Base-by-base conservation (phyloP, 2,797 vertebrate genomes). In the Morelia viridis region DNA sequence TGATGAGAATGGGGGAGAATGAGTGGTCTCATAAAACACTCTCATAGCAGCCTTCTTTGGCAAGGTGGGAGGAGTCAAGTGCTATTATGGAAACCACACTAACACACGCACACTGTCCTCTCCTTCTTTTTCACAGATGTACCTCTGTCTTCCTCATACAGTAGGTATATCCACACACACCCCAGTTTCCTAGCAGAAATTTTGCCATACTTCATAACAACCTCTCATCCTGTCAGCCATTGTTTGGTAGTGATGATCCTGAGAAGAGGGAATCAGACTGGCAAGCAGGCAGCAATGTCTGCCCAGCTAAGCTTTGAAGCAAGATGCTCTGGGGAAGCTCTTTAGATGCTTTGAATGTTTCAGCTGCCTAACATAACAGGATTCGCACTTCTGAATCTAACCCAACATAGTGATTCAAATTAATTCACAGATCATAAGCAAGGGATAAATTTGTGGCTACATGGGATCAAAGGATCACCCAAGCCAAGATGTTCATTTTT, bases 391-490 rank as follows among this genome's bases (percentile, higher is more conserved):
- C 83, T 91, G 31, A 93, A 92, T 68, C 89, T 91, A 94, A 95
- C 94, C 53, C 89, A 41, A 31, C 2, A 53, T 92, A 84, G 91
- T 92, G 94, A 80, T 92, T 92, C 94, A 88, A 94, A 94, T 94
- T 94, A 96, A 95, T 94, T 94, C 94, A 94, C 94, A 93, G 93
- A 86, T 84, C 95, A 92, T 90, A 95, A 96, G 93, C 88, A 80
- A 85, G 85, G 85, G 94, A 93, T 93, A 88, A 86, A 93, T 96
- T 86, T 87, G 92, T 90, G 96, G 89, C 91, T 11, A 89, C 61
- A 92, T 95, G 96, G 56, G 95, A 95, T 85, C 46, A 17, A 61
- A 50, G 26, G 46, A 58, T 65, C 9, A 7, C 35, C 1, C 60
- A 84, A 89, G 0, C 0, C 65, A 46, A 89, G 92, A 94, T 53